Base-by-base conservation (phyloP, 2,113 vertebrate genomes). In the Aptenodytes forsteri region DNA sequence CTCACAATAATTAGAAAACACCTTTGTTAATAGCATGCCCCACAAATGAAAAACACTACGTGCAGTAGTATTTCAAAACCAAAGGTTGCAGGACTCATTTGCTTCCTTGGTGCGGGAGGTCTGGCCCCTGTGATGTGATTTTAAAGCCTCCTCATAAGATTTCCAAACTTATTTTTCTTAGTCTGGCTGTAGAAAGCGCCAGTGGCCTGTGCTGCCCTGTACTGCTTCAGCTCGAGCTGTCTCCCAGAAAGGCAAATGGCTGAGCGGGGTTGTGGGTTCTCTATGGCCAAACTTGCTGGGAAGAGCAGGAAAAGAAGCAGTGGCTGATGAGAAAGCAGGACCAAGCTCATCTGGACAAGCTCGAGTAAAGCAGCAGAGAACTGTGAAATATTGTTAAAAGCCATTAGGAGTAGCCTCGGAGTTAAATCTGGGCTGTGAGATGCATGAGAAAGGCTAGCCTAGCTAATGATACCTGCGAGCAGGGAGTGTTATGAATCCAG, bases 11-110 rank as follows among this genome's bases (percentile, higher is more conserved):
- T 75, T 47, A 66, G 34, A 75, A 64, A 40, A 9, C 0, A 0
- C 40, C 23, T 89, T 75, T 62, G 11, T 72, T 67, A 56, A 13
- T 67, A 44, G 21, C 46, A 16, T 19, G 6, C 7, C n/a, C 52
- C 55, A 27, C 22, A n/a, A 29, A 22, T 42, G 4, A 61, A 56
- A 30, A 10, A 7, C 1, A 3, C 36, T 11, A 3, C 0, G 0
- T n/a, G 58, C 20, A 12, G 16, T 6, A 54, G 38, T 38, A 5
- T 38, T 85, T 56, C 49, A 69, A n/a, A 62, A 49, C 7, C 62
- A 49, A 59, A 52, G 34, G 44, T 6, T 66, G 21, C 62, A 56
- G 62, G 49, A 34, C 11, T 90, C 0, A 0, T 23, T 30, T 16
- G n/a, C 32, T 78, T 55, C 42, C 47, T 69, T 6, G 1, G 32